These are phyloP conservation scores for Mohoua ochrocephala DNA, from an alignment of 2,113 vertebrate genomes.

Conservation along the genomic window DNA sequence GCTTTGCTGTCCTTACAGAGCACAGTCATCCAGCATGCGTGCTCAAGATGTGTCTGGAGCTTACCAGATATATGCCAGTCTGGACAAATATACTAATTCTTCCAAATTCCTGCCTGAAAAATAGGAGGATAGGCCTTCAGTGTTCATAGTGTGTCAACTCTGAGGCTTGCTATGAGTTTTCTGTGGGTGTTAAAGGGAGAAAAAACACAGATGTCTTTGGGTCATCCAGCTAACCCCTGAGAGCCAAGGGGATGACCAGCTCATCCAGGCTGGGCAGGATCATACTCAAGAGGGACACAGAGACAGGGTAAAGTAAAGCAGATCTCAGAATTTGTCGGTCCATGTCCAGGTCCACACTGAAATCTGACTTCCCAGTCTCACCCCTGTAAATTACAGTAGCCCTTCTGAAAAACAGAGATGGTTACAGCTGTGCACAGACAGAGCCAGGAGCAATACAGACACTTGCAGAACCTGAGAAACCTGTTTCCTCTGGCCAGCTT, in stretches of 20 bases:
- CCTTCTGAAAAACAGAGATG: not conserved
- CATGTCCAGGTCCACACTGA: not conserved
- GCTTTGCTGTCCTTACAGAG: not conserved
- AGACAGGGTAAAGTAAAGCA: not conserved
- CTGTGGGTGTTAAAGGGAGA: not conserved
- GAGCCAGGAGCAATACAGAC: not conserved
- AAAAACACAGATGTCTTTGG: not conserved
- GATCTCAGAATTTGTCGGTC: not conserved
- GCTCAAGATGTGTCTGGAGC: not conserved
- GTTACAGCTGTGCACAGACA: not conserved
- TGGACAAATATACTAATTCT: not conserved
- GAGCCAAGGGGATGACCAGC: not conserved
- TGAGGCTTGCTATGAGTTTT: not conserved
- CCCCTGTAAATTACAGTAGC: not conserved
- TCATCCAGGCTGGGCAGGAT: not conserved
- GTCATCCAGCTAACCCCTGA: not conserved
- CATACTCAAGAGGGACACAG: not conserved
- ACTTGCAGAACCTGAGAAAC: not conserved
- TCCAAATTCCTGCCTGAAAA: not conserved
- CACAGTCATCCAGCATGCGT: rapidly evolving
- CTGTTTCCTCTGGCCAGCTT: not conserved
- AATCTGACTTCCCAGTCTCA: not conserved
- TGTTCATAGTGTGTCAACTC: not conserved
- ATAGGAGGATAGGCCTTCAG: not conserved
- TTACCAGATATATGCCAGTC: not conserved